Conservation (phyloP, 2,888 invertebrate species). For the Xylota sylvarum region DNA sequence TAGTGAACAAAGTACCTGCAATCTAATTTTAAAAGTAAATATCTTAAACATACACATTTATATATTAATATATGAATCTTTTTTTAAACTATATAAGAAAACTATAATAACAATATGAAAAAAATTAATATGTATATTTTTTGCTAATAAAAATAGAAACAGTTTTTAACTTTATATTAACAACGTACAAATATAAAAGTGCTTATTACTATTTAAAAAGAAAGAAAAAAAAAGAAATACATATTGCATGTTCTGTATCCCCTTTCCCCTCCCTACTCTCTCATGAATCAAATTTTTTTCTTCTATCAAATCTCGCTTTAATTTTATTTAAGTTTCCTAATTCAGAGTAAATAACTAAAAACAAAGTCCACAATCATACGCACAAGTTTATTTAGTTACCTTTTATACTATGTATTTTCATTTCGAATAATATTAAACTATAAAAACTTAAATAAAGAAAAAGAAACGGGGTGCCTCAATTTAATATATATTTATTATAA, state of each 20-base stretch:
- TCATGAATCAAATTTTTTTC: neutral
- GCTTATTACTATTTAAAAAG: constrained; percentile 42
- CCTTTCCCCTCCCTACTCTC: neutral
- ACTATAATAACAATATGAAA: constrained; percentile 17
- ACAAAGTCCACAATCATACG: constrained; percentile 23
- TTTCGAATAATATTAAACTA: constrained; percentile 23
- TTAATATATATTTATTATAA: constrained; percentile 80
- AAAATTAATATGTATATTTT: constrained; percentile 63
- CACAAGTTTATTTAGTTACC: constrained; percentile 7
- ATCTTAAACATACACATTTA: constrained; percentile 58
- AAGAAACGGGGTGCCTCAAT: constrained; percentile 84
- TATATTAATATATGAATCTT: constrained; percentile 79
- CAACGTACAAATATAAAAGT: constrained; percentile 69
- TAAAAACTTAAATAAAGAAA: constrained; percentile 80
- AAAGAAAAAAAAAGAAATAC: constrained; percentile 5
- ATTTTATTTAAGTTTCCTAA: constrained; percentile 4
- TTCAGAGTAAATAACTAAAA: neutral
- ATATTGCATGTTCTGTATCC: neutral
- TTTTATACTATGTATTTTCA: constrained; percentile 14
- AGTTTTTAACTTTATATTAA: constrained; percentile 66
- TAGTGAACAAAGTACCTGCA: constrained; percentile 85
- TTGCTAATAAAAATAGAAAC: constrained; percentile 73
- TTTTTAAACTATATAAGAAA: constrained; percentile 65
- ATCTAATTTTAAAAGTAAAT: constrained; percentile 78
- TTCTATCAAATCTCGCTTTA: neutral